Conservation (phyloP, 2,888 invertebrate species). For the Dynastes hyllus region DNA sequence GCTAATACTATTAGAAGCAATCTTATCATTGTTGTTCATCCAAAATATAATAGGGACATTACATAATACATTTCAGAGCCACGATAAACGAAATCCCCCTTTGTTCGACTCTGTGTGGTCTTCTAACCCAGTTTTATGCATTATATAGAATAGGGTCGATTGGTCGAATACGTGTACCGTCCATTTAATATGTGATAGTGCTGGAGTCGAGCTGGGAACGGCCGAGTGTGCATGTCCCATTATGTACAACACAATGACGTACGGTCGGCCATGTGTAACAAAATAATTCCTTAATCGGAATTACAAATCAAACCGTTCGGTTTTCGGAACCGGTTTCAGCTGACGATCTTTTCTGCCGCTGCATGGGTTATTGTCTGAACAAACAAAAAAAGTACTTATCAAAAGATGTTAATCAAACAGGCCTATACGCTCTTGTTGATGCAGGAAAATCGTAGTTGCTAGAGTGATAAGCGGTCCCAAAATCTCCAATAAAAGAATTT, state of each 20-base stretch:
- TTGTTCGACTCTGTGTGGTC: conserved; percentile 20
- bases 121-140: conserved; percentile 12
- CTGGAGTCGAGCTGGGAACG: conserved; percentile 16
- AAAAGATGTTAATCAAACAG: not conserved
- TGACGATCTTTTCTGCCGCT: not conserved
- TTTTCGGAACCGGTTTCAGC: conserved; percentile 22
- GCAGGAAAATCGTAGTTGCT: not conserved
- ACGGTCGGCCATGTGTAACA: conserved; percentile 39
- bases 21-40: not conserved
- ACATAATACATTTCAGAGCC: conserved; percentile 4
- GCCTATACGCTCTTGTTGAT: not conserved
- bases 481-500: too few relatives aligned
- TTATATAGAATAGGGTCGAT: conserved; percentile 11
- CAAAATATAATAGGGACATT: not conserved
- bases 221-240: conserved; percentile 28
- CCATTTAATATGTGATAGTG: not conserved
- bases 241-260: conserved; percentile 39
- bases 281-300: conserved; percentile 44
- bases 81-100: conserved; percentile 7
- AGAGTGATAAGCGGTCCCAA: too few relatives aligned
- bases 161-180: conserved; percentile 16
- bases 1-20: not conserved
- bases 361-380: not conserved
- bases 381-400: not conserved
- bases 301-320: not conserved